Evolutionary conservation across 2,797 vertebrate genomes (phyloP).

Genomic region (Clarias pachynema): DNA sequence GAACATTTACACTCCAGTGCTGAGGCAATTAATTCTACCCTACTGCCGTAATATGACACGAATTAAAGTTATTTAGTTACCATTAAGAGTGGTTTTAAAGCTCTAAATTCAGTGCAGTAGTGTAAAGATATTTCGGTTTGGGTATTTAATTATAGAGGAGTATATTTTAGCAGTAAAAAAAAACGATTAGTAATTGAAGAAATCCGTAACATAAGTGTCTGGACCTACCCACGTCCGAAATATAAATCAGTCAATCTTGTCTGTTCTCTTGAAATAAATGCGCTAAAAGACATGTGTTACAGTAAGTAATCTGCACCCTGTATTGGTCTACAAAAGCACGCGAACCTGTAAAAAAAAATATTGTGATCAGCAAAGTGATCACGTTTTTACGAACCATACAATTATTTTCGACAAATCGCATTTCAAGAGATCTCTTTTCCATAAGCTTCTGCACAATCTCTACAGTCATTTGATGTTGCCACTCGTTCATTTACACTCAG

Average conservation of each 20-base stretch:
- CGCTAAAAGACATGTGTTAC: not conserved
- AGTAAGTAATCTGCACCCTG: not conserved
- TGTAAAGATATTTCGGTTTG: not conserved
- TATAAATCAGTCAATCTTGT: not conserved
- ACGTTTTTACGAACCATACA: not conserved
- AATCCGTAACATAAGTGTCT: not conserved
- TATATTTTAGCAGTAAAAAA: not conserved
- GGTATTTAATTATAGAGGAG: not conserved
- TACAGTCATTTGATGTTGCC: not conserved
- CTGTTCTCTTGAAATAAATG: not conserved
- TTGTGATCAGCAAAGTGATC: not conserved
- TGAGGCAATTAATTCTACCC: not conserved
- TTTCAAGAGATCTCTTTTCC: not conserved
- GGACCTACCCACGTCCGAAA: not conserved
- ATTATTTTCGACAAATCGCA: not conserved
- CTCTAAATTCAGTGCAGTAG: not conserved
- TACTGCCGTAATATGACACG: not conserved
- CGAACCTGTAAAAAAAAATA: not conserved
- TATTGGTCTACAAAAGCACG: not conserved
- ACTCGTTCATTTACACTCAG: not conserved
- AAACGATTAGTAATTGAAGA: not conserved
- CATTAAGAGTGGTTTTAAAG: not conserved
- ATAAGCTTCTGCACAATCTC: not conserved
- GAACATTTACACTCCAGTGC: not conserved
- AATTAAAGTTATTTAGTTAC: not conserved